These are phyloP conservation scores for Platyrinchus mystaceus DNA, from an alignment of 2,797 vertebrate species.

Conservation along the genomic window DNA sequence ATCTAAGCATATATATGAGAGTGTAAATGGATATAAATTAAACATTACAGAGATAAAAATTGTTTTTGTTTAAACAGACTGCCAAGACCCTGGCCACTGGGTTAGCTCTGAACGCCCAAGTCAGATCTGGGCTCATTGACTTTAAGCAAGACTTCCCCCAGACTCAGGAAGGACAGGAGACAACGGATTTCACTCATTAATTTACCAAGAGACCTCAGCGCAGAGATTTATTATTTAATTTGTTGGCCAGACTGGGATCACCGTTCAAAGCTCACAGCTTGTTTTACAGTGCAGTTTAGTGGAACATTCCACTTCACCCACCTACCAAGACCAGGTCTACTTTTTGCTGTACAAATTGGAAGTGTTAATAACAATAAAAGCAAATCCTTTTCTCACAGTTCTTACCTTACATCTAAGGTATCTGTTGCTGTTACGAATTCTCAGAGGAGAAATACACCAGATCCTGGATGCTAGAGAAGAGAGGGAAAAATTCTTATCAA, in stretches of 20 bases:
- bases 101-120: not conserved
- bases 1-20: not conserved
- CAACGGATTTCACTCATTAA: not conserved
- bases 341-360: not conserved
- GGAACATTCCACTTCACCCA: not conserved
- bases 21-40: not conserved
- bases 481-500: not conserved
- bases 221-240: not conserved
- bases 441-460: not conserved
- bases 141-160: not conserved
- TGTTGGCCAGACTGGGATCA: not conserved
- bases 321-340: not conserved
- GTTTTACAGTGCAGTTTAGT: not conserved
- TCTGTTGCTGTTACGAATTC: not conserved
- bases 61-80: not conserved
- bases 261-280: not conserved
- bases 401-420: not conserved
- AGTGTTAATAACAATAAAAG: not conserved
- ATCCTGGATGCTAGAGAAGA: not conserved
- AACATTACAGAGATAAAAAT: not conserved
- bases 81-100: not conserved
- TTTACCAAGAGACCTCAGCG: not conserved
- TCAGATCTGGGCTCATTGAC: not conserved
- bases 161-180: not conserved
- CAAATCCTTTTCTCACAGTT: not conserved